These are phyloP conservation scores for Mus spretus DNA, from an alignment of 2,797 vertebrate genomes.

Conservation along the genomic window DNA sequence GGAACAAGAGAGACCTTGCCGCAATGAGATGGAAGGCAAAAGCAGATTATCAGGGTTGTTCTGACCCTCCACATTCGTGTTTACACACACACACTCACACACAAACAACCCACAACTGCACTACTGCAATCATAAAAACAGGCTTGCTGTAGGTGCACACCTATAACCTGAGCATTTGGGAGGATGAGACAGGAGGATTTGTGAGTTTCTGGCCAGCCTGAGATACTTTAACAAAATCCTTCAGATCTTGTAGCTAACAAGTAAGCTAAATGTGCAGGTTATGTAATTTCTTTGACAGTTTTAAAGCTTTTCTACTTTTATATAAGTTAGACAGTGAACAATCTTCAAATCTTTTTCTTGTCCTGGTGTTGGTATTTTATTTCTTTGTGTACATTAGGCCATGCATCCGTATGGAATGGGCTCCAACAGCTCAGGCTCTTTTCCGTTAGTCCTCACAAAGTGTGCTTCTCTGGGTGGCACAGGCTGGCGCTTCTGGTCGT, in stretches of 20 bases:
- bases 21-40: background rate
- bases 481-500: no score
- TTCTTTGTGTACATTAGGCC: no score
- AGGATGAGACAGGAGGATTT: background rate
- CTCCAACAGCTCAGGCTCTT: no score
- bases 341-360: background rate
- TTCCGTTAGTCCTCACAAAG: no score
- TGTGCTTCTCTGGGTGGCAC: no score
- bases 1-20: background rate
- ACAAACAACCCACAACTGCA: background rate
- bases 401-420: no score
- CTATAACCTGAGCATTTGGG: background rate
- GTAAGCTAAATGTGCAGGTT: slow-evolving; percentile 31
- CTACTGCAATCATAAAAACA: background rate
- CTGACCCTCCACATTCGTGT: background rate
- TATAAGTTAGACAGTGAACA: background rate
- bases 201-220: background rate
- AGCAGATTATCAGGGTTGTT: background rate
- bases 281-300: slow-evolving; percentile 29
- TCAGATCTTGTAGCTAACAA: background rate
- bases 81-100: background rate
- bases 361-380: no score
- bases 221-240: background rate
- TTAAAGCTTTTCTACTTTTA: slow-evolving; percentile 47
- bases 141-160: background rate